Evolutionary conservation across 2,888 invertebrate genomes (phyloP).

Genomic region (Desoria tigrina): DNA sequence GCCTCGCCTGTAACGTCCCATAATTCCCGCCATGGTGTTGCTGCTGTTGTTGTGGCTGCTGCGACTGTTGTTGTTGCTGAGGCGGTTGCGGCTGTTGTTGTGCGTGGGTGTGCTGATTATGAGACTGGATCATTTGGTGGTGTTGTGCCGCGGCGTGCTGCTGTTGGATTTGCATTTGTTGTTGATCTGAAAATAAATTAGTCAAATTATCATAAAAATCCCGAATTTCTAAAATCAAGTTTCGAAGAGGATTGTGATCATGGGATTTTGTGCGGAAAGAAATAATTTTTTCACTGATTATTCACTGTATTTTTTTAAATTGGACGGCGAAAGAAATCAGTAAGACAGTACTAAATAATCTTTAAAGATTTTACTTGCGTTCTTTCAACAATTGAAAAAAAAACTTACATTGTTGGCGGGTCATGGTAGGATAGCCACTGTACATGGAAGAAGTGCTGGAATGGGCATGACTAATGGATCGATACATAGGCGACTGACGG

Average conservation of each 20-base stretch:
- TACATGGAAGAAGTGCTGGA: conserved; percentile 52
- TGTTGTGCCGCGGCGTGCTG: conserved; percentile 21
- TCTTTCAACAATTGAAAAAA: neutral
- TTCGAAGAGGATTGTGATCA: no score
- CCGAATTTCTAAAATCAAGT: conserved; percentile 9
- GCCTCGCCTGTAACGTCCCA: conserved; percentile 50
- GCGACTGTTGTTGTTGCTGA: conserved; percentile 16
- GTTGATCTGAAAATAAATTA: neutral
- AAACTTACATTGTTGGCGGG: conserved; percentile 49
- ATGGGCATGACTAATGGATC: conserved; percentile 52
- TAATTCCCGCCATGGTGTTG: conserved; percentile 45
- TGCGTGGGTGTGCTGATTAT: conserved; percentile 11
- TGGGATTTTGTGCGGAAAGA: no score
- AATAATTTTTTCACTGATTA: no score
- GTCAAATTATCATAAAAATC: conserved; percentile 3
- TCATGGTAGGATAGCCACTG: conserved; percentile 53
- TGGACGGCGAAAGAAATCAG: no score
- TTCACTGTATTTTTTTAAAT: no score
- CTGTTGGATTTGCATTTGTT: conserved; percentile 33
- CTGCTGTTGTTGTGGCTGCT: conserved; percentile 48
- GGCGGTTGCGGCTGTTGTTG: conserved; percentile 3
- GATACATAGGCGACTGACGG: conserved; percentile 53
- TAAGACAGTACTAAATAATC: no score
- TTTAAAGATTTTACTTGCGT: neutral
- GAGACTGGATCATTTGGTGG: conserved; percentile 9